Conservation (phyloP, 2,113 vertebrate species). For the Vulpes ferrilata region DNA sequence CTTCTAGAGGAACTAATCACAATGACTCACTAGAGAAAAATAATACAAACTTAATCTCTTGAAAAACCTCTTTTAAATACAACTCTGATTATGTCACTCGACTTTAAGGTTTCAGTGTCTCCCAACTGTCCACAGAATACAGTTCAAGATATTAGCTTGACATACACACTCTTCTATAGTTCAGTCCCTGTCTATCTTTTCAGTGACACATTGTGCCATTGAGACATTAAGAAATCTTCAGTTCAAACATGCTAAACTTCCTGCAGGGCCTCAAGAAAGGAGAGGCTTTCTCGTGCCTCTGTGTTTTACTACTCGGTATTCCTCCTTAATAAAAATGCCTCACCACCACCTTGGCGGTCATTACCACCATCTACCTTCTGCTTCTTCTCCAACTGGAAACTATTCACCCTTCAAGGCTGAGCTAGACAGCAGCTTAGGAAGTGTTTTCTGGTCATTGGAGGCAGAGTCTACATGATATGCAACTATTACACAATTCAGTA, state of each 20-base stretch:
- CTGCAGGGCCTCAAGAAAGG: background rate
- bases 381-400: background rate
- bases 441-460: background rate
- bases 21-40: background rate
- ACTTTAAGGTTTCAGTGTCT: background rate
- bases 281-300: background rate
- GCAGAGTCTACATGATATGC: background rate
- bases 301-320: background rate
- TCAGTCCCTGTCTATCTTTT: background rate
- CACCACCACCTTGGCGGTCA: background rate
- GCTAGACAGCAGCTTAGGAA: background rate
- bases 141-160: background rate
- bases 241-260: background rate
- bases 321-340: background rate
- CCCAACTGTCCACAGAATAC: background rate
- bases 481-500: background rate
- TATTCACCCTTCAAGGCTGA: background rate
- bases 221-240: background rate
- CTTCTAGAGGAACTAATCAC: background rate
- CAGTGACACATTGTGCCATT: background rate
- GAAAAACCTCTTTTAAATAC: background rate
- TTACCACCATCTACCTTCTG: background rate
- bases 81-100: conserved; percentile 2
- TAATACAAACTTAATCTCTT: background rate
- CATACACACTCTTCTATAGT: background rate